phyloP scores from a whole-genome alignment of 2,113 vertebrate genomes.

The Trochalopteron elliotii region DNA sequence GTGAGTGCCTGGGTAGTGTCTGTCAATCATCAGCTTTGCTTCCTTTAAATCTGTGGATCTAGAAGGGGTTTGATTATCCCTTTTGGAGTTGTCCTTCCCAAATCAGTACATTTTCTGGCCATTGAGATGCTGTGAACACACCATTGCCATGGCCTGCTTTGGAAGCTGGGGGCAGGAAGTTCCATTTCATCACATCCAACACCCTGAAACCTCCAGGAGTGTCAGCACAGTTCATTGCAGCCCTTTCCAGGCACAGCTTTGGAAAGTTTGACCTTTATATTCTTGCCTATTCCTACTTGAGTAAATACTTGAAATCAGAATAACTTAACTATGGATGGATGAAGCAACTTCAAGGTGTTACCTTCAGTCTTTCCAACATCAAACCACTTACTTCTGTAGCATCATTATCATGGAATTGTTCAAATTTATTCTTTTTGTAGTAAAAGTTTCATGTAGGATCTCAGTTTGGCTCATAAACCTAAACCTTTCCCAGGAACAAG shows the following conservation, averaged over 20 bases:
- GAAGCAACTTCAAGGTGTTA: not conserved
- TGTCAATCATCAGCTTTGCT: not conserved
- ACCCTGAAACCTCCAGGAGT: not conserved
- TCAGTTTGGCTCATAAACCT: not conserved
- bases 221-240: not conserved
- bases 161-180: not conserved
- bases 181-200: not conserved
- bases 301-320: not conserved
- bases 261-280: not conserved
- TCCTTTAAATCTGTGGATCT: not conserved
- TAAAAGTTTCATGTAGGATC: rapidly evolving
- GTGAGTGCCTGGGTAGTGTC: not conserved
- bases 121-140: not conserved
- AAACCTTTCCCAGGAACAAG: not conserved
- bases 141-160: not conserved
- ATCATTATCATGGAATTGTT: not conserved
- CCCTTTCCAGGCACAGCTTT: not conserved
- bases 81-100: not conserved
- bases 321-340: not conserved
- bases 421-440: rapidly evolving
- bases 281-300: not conserved
- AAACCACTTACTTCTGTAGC: not conserved
- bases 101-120: not conserved
- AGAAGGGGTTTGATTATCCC: not conserved
- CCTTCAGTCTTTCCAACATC: not conserved